These are phyloP conservation scores for Periphyllus acericola DNA, from an alignment of 2,888 invertebrate species.

Conservation along the genomic window DNA sequence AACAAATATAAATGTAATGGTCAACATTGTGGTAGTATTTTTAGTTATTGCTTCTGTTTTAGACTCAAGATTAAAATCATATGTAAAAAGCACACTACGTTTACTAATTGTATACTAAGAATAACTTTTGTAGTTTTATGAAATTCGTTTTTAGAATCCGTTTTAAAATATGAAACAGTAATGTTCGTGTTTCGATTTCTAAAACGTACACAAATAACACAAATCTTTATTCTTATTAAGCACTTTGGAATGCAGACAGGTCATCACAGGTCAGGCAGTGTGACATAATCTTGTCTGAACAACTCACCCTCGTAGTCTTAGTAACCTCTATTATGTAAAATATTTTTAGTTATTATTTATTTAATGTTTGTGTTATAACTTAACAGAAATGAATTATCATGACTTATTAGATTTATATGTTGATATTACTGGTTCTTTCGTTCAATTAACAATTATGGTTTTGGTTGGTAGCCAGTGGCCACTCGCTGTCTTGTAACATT, in stretches of 20 bases:
- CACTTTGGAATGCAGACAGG: conserved; percentile 57
- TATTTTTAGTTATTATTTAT: not conserved
- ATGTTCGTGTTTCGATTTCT: not conserved
- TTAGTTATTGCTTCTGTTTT: conserved; percentile 22
- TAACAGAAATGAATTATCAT: not conserved
- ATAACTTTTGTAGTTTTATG: not conserved
- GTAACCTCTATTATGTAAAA: conserved; percentile 18
- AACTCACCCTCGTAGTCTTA: conserved; percentile 35
- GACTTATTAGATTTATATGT: not conserved
- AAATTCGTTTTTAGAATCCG: not conserved
- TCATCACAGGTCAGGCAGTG: conserved; percentile 53
- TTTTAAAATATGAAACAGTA: not conserved
- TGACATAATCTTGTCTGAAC: conserved; percentile 57
- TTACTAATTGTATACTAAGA: not conserved
- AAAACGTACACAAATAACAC: not conserved
- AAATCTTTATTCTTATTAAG: conserved; percentile 36
- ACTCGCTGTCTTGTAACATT: not conserved
- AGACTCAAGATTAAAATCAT: not conserved
- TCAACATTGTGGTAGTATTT: not conserved
- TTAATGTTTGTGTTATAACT: not conserved
- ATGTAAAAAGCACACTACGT: not conserved
- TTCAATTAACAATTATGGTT: not conserved
- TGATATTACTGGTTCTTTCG: not conserved
- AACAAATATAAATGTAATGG: not conserved
- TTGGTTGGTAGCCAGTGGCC: not conserved